Base-by-base conservation (phyloP, 2,888 invertebrate genomes). In the Andrena camellia region DNA sequence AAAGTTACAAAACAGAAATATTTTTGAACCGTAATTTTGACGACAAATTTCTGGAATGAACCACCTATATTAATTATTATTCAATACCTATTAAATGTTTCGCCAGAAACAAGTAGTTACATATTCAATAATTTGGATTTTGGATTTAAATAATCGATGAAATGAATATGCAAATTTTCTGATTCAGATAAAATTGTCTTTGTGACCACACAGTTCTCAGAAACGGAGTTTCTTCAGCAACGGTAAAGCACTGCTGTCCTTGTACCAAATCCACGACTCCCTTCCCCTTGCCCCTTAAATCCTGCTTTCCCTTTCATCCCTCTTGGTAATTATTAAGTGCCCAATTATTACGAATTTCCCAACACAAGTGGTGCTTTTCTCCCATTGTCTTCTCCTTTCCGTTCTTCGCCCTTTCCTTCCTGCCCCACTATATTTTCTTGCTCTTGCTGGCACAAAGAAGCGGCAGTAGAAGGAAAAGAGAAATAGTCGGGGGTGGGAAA, bases 281-380 rank as follows among this genome's bases (percentile, higher is more conserved):
- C 17, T 10, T 29, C 26, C 10, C 17, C 20, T 31, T 50, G 50
- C 23, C 13, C 54, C 54, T 54, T 26, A 54, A n/a, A 26, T 31
- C 54, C 57, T 13, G 33, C 33, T 66, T 60, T 10, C 13, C 17
- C 29, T n/a, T 20, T 10, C n/a, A 8, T n/a, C 10, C 35, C 50
- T 48, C 31, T 57, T 13, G 29, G 33, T 64, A 35, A 79, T 75
- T 69, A 75, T 75, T 50, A 79, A 68, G 68, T 75, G 69, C 69
- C 64, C 69, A 79, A 79, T 79, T 75, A 64, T 75, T 69, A 63
- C 50, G 68, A 68, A 75, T 69, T 64, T 79, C 13, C 20, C 57
- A 20, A 54, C 48, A 29, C 35, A 29, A 80, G 48, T 29, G 26
- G 23, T 20, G 60, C 48, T 54, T 71, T 75, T 20, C 59, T 17